phyloP scores from a whole-genome alignment of 2,888 invertebrate genomes.

The Hoplodrina ambigua region DNA sequence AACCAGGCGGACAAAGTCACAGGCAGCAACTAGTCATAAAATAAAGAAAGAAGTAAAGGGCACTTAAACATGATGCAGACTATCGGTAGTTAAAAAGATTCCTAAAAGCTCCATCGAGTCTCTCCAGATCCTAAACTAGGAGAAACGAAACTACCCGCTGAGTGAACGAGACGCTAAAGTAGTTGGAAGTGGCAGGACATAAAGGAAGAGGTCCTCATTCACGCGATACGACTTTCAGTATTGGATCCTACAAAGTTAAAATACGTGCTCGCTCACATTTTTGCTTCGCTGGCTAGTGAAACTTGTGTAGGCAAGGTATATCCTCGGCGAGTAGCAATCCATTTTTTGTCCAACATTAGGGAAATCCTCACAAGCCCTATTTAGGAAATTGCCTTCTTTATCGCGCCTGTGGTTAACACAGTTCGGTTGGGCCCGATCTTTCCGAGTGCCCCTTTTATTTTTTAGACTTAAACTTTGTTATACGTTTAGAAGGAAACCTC shows the following conservation, averaged over 20 bases:
- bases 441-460: constrained; percentile 60
- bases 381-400: constrained; percentile 87
- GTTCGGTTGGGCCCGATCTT: constrained; percentile 72
- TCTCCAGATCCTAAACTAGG: constrained; percentile 48
- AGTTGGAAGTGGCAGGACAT: constrained; percentile 44
- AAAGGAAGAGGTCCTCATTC: constrained; percentile 56
- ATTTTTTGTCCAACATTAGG: constrained; percentile 86
- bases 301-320: constrained; percentile 67
- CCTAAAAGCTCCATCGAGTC: constrained; percentile 40
- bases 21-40: neutral
- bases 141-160: constrained; percentile 26
- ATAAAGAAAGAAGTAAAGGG: neutral
- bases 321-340: constrained; percentile 78
- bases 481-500: constrained; percentile 65
- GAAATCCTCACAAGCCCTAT: constrained; percentile 86
- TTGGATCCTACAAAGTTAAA: constrained; percentile 56
- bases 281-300: constrained; percentile 50
- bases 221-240: constrained; percentile 47
- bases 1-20: too few species aligned
- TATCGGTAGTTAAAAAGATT: constrained; percentile 25
- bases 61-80: constrained; percentile 4
- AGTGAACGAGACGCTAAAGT: constrained; percentile 40
- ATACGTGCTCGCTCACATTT: constrained; percentile 34
- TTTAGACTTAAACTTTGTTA: constrained; percentile 72
- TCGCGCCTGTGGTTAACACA: constrained; percentile 81